Evolutionary conservation across 2,113 vertebrate species (phyloP).

Genomic region (Gambusia affinis): DNA sequence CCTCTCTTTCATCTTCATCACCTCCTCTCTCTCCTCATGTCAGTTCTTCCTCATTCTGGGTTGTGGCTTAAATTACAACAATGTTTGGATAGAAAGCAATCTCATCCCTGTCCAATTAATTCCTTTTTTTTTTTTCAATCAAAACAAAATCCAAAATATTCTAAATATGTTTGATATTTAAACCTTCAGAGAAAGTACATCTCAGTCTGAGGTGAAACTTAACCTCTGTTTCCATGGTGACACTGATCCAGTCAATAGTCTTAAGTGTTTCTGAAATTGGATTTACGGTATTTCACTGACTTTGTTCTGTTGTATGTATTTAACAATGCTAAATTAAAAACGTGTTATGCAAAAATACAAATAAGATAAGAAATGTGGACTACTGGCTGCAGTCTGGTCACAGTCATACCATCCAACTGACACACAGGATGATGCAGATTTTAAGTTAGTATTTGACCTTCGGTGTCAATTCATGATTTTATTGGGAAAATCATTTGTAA

Average conservation of each 20-base stretch:
- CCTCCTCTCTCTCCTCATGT: constrained; percentile 15
- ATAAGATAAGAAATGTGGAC: too few relatives aligned
- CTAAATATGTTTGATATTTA: neutral
- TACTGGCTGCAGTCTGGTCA: too few relatives aligned
- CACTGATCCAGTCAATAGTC: neutral
- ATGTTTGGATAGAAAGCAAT: neutral
- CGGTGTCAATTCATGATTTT: too few relatives aligned
- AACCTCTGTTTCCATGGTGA: neutral
- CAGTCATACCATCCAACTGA: too few relatives aligned
- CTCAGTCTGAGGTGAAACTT: neutral
- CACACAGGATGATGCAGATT: too few relatives aligned
- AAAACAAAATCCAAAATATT: neutral
- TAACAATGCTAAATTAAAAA: too few relatives aligned
- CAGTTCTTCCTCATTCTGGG: constrained; percentile 13
- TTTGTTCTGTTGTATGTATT: too few relatives aligned
- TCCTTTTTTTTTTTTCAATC: neutral
- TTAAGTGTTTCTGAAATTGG: neutral
- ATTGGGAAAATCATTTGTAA: too few relatives aligned
- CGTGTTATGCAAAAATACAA: too few relatives aligned
- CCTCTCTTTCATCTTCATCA: constrained; percentile 33
- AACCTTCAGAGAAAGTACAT: neutral
- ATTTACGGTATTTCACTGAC: too few relatives aligned
- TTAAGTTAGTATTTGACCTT: too few relatives aligned
- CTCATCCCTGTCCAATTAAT: neutral
- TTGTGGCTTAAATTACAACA: neutral